Evolutionary conservation across 2,113 vertebrate genomes (phyloP), one percentile per base, ranked within the genome.

Genomic region (Lophius piscatorius): DNA sequence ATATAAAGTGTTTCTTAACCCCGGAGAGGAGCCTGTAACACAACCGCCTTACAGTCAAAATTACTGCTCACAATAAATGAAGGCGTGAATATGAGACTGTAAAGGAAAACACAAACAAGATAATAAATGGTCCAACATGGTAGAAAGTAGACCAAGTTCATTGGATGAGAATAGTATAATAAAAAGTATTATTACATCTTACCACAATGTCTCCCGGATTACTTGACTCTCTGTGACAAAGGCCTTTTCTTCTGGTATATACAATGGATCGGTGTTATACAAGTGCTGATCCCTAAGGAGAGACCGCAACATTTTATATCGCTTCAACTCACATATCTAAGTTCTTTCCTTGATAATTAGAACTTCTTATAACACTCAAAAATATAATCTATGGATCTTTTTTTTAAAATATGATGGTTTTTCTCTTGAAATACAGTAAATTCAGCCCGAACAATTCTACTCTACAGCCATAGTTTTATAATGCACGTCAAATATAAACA

Each of bases 121-220:
- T 18, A 18, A 17, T 31, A 33, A 33, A 50, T 21, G 13, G 9
- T 22, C 0, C 6, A 18, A 13, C 9, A 14, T 33, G 40, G 18
- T n/a, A 58, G 5, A 26, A 17, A 18, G 9, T 28, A 9, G 8
- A 4, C 4, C 3, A 14, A 40, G 10, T 14, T 13, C 33, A 10
- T 48, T 17, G 9, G 44, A 33, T 13, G 17, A 36, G 11, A 9
- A 23, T 20, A 48, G 51, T 49, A 28, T 59, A 22, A 42, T 41
- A n/a, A 12, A 16, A 3, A 21, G 29, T 35, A 42, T 56, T 10
- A 21, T 26, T 13, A n/a, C 24, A 44, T 77, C 94, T 94, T 88
- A 99, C 96, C 97, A 98, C 34, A 99, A 78, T 0, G 94, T 97
- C 89, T 99, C 97, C 46, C 96, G 88, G 80, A 99, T 95, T 45